Percentiles rank a stretch among this genome's conserved stretches.
Evolutionary conservation across 2,797 vertebrate species (phyloP).

Genomic region (Bradypus variegatus): DNA sequence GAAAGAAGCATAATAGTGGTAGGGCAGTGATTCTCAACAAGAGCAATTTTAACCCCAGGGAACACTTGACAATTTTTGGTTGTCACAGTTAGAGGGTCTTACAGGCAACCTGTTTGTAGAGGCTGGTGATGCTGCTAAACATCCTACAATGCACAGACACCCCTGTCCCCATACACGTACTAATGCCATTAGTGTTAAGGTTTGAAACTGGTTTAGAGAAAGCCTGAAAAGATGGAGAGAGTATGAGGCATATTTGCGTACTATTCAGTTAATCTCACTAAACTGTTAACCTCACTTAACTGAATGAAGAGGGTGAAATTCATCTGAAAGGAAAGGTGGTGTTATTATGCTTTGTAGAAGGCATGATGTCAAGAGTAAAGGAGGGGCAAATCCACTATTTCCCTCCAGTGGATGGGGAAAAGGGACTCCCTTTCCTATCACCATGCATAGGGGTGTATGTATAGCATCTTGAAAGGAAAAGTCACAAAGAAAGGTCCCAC

Average conservation of each 20-base stretch:
- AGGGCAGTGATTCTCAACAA: not conserved
- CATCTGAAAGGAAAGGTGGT: not conserved
- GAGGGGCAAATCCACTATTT: not conserved
- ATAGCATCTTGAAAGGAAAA: not conserved
- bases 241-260: not conserved
- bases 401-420: not conserved
- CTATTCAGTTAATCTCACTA: not conserved
- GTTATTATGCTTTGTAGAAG: not conserved
- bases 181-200: not conserved
- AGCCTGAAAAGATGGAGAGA: no score
- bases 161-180: not conserved
- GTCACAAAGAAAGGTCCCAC: rapidly evolving
- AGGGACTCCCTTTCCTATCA: rapidly evolving
- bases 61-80: not conserved
- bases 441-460: rapidly evolving
- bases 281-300: not conserved
- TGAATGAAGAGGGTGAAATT: not conserved
- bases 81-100: rapidly evolving
- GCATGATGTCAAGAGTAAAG: not conserved
- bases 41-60: not conserved
- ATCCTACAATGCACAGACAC: no score
- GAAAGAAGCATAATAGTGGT: not conserved
- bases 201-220: not conserved
- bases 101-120: not conserved
- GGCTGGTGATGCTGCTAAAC: not conserved